Evolutionary conservation across 2,797 vertebrate genomes (phyloP).

Genomic region (Malurus splendens): DNA sequence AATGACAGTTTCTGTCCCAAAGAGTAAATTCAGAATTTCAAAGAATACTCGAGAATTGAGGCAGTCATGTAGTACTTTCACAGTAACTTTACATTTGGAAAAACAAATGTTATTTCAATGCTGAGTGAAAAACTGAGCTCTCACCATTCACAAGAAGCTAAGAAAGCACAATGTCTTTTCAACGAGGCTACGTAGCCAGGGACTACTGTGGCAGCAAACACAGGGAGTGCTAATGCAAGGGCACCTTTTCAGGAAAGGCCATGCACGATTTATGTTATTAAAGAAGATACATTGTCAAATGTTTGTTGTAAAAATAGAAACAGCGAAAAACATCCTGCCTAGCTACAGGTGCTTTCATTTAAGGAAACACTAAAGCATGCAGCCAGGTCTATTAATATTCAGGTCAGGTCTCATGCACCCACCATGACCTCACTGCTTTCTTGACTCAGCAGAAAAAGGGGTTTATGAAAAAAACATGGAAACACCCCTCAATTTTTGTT

Average conservation of each 20-base stretch:
- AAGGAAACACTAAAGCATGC: neutral
- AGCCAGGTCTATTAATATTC: slow-evolving; percentile 27
- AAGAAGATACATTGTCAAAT: neutral
- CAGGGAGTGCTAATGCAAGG: neutral
- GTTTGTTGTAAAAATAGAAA: neutral
- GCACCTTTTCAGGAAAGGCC: neutral
- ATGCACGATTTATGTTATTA: neutral
- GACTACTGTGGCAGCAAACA: neutral
- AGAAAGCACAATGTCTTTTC: neutral
- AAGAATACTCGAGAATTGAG: neutral
- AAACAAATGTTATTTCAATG: neutral
- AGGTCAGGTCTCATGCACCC: slow-evolving; percentile 11
- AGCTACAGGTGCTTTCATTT: neutral
- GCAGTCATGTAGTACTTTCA: neutral
- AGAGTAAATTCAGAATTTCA: neutral
- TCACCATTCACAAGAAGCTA: neutral
- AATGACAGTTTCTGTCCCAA: neutral
- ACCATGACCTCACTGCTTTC: slow-evolving; percentile 30
- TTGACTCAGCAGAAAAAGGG: slow-evolving; percentile 31
- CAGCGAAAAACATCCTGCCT: neutral
- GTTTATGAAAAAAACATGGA: neutral
- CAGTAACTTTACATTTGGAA: neutral
- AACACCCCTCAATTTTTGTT: neutral
- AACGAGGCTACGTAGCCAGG: neutral
- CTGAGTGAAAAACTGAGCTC: neutral